A percentile compares a stretch with the other conserved stretches of the same genome.
phyloP scores from a whole-genome alignment of 2,797 vertebrate species.

The Smutsia gigantea region DNA sequence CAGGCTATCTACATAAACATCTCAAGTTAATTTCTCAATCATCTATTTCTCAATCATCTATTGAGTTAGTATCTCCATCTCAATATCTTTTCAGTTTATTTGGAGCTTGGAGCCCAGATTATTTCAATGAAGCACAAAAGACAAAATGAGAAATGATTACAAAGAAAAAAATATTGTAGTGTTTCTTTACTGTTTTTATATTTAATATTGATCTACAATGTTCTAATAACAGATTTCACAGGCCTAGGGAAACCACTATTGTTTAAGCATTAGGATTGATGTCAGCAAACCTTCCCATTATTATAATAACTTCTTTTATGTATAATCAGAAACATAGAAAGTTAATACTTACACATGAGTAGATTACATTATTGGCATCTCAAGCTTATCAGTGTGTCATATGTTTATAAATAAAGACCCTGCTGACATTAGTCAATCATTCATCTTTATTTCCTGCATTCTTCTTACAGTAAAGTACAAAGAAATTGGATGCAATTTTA shows the following conservation, averaged over 20 bases:
- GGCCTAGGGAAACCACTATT: background rate
- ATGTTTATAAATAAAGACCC: constrained; percentile 73
- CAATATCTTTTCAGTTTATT: background rate
- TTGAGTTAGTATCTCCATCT: background rate
- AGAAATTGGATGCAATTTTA: constrained; percentile 78
- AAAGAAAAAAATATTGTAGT: background rate
- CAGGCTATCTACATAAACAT: background rate
- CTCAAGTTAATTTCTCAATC: background rate
- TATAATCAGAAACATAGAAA: constrained; percentile 31
- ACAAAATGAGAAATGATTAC: constrained; percentile 20
- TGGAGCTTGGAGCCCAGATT: background rate
- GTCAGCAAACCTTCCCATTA: background rate
- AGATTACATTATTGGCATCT: constrained; percentile 73
- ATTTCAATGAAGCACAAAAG: background rate
- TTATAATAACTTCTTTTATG: constrained; percentile 36
- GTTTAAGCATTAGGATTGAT: background rate
- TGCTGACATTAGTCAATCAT: constrained; percentile 60
- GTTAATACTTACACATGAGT: constrained; percentile 65
- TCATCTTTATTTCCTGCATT: constrained; percentile 79
- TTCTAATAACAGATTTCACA: background rate
- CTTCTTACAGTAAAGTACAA: constrained; percentile 72
- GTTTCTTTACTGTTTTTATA: constrained; percentile 20
- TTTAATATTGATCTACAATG: constrained; percentile 9
- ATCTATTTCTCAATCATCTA: background rate
- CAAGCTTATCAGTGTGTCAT: constrained; percentile 61